Evolutionary conservation across 2,797 vertebrate species (phyloP), one percentile per base, ranked within the genome.

Genomic region (Aselliscus stoliczkanus): DNA sequence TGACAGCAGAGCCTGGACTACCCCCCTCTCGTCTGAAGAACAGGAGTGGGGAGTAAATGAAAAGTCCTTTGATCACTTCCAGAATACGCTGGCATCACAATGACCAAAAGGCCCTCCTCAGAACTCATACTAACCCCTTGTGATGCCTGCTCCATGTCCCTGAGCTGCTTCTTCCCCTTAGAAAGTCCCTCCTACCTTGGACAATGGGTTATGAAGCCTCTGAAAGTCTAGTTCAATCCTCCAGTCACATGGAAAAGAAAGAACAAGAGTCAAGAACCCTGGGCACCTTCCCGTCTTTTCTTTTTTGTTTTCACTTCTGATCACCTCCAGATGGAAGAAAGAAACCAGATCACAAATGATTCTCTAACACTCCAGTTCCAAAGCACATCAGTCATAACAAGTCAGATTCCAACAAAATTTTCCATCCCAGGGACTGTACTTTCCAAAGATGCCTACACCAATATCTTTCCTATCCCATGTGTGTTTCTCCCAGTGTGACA

Each of bases 61-160:
- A 44, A 92, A 88, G 20, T 62, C 79, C 82, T 97, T 70, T 94
- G 88, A 94, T 86, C 90, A 31, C 42, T 60, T 82, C 18, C 29
- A 94, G 54, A 15, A 56, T 56, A 37, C 27, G 8, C n/a, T 56
- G 34, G 85, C 39, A 44, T 31, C 64, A 1, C n/a, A 84, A 31
- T 75, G 27, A 86, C 81, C 62, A 39, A 52, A 90, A 81, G 37
- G 27, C 20, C 58, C 37, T 62, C 84, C 76, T 65, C 56, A 5
- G 23, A 34, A 14, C 60, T 72, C 80, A 92, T 1, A 34, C 14
- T 15, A 67, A 60, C 23, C 18, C 29, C 9, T 84, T 84, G 2
- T 67, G 67, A 85, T 18, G 25, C 42, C 81, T 37, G 4, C 17
- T 84, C 67, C 27, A 10, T 27, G 15, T 69, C 94, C 69, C 58